Conservation (phyloP, 1,140 invertebrate species). For the Musca vetustissima region DNA sequence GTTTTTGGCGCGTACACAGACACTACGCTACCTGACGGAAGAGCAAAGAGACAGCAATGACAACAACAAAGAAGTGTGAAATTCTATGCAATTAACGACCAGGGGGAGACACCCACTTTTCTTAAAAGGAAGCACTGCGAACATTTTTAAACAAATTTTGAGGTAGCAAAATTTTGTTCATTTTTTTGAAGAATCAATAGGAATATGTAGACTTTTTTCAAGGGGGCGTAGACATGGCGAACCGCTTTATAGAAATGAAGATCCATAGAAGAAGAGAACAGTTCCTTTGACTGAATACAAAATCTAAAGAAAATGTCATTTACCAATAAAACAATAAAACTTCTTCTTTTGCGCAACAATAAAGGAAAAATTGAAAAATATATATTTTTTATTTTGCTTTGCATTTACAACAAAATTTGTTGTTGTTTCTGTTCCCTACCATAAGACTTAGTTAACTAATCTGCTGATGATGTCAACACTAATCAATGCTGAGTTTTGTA, state of each 20-base stretch:
- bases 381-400: too few relatives aligned
- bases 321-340: slow-evolving; percentile 15
- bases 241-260: slow-evolving; percentile 28
- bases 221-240: slow-evolving; percentile 36
- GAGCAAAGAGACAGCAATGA: background rate
- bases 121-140: too few relatives aligned
- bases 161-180: background rate
- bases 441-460: slow-evolving; percentile 25
- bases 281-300: background rate
- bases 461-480: slow-evolving; percentile 50
- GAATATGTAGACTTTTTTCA: background rate
- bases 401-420: too few relatives aligned
- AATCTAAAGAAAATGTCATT: background rate
- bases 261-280: background rate
- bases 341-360: too few relatives aligned
- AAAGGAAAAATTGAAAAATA: too few relatives aligned
- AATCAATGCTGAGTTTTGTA: slow-evolving; percentile 17
- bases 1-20: background rate
- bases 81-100: slow-evolving; percentile 33
- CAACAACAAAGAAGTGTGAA: slow-evolving; percentile 23
- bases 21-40: too few relatives aligned
- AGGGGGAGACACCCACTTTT: slow-evolving; percentile 30
- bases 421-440: too few relatives aligned
- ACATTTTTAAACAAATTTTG: slow-evolving; percentile 12
- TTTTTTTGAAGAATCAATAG: background rate